These are phyloP conservation scores for Ornithoptera priamus DNA, from an alignment of 2,888 invertebrate species.

Conservation along the genomic window DNA sequence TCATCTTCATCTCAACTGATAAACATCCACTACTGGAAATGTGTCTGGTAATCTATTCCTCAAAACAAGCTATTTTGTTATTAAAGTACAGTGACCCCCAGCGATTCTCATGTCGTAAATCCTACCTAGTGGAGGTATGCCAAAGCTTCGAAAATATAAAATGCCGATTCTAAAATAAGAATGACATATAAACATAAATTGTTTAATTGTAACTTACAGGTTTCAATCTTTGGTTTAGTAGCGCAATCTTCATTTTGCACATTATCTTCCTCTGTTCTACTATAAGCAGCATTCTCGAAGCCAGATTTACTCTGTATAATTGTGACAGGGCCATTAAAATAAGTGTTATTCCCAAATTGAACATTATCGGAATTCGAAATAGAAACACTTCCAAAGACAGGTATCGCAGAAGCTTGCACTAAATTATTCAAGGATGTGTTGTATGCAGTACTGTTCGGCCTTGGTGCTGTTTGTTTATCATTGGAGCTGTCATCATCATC, in stretches of 20 bases:
- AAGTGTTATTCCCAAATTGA: conserved; percentile 87
- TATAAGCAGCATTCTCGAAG: conserved; percentile 58
- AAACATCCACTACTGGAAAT: too few species aligned
- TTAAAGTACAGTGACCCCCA: too few species aligned
- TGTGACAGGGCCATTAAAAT: conserved; percentile 88
- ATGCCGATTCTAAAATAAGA: too few species aligned
- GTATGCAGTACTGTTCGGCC: conserved; percentile 34
- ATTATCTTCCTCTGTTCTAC: conserved; percentile 50
- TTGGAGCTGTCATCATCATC: conserved; percentile 45
- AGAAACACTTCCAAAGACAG: conserved; percentile 80
- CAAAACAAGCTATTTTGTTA: too few species aligned
- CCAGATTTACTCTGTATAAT: conserved; percentile 79
- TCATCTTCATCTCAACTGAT: too few species aligned
- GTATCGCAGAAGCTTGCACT: conserved; percentile 43
- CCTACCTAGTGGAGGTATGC: too few species aligned
- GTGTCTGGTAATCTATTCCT: too few species aligned
- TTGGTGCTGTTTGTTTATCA: conserved; percentile 38
- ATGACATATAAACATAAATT: background rate
- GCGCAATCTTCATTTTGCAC: conserved; percentile 14
- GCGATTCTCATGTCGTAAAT: too few species aligned
- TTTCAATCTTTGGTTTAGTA: conserved; percentile 25
- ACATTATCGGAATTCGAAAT: conserved; percentile 85
- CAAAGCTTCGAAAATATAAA: too few species aligned
- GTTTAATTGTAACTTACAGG: conserved; percentile 31
- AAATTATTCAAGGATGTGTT: conserved; percentile 30